phyloP scores from a whole-genome alignment of 1,140 invertebrate species.

The Trinorchestia longiramus region DNA sequence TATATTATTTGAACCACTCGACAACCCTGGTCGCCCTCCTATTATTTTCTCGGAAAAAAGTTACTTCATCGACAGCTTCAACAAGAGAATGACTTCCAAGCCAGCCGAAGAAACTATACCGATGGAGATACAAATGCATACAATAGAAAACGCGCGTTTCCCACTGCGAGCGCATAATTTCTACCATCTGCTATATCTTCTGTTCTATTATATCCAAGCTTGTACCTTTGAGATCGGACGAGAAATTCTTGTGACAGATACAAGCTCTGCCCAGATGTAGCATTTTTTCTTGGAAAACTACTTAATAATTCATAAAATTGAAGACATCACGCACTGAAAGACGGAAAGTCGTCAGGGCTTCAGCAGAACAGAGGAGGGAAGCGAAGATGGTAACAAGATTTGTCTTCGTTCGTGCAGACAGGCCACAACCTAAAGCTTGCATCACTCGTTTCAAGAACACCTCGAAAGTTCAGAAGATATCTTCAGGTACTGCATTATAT shows the following conservation, averaged over 20 bases:
- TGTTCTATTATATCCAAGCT: neutral
- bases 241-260: neutral
- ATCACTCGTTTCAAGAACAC: neutral
- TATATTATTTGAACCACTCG: too few relatives aligned
- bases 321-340: neutral
- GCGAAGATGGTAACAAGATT: neutral
- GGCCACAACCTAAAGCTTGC: neutral
- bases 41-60: too few relatives aligned
- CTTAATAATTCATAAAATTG: neutral
- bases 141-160: too few relatives aligned
- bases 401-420: neutral
- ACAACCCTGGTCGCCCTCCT: too few relatives aligned
- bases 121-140: too few relatives aligned
- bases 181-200: too few relatives aligned
- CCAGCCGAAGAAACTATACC: too few relatives aligned
- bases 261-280: neutral
- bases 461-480: neutral
- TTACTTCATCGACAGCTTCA: too few relatives aligned
- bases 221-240: neutral
- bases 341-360: neutral
- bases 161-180: too few relatives aligned
- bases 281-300: neutral
- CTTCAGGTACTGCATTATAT: neutral
- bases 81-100: too few relatives aligned
- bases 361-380: neutral